Percentiles rank a stretch among this genome's conserved stretches.
Evolutionary conservation across 2,888 invertebrate genomes (phyloP).

Genomic region (Macroteleia sp.): DNA sequence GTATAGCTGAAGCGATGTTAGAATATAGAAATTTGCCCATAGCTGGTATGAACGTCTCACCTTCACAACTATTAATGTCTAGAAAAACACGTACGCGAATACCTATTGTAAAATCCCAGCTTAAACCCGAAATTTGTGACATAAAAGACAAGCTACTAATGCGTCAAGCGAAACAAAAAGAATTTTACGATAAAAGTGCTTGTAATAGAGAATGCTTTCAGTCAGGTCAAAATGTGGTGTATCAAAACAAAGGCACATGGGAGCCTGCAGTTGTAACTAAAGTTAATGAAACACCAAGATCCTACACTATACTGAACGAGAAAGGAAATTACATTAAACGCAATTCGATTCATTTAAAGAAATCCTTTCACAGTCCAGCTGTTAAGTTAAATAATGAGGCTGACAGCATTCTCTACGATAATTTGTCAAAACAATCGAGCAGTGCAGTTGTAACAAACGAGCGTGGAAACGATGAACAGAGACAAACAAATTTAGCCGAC

Average conservation of each 20-base stretch:
- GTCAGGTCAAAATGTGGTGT: neutral
- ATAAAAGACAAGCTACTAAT: neutral
- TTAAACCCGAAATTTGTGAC: constrained; percentile 1
- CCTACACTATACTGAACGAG: neutral
- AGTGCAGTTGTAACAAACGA: too few species aligned
- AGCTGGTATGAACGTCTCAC: constrained; percentile 2
- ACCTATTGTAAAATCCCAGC: constrained; percentile 1
- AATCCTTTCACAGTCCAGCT: neutral
- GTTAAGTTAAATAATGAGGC: neutral
- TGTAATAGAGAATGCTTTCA: neutral
- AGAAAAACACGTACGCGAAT: neutral
- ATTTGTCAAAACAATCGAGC: too few species aligned
- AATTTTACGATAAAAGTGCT: neutral
- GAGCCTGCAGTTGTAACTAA: neutral
- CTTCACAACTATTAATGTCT: constrained; percentile 4
- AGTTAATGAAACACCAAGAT: neutral
- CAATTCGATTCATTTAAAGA: neutral
- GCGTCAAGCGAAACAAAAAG: neutral
- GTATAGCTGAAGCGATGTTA: neutral
- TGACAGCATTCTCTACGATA: too few species aligned
- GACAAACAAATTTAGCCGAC: too few species aligned
- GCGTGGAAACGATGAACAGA: too few species aligned
- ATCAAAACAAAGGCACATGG: neutral
- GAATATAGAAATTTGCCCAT: constrained; percentile 16
- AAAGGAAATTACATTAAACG: neutral